Percentiles rank a stretch among this genome's conserved stretches.
phyloP scores from a whole-genome alignment of 2,888 invertebrate genomes.

The Amblyjoppa proteus region DNA sequence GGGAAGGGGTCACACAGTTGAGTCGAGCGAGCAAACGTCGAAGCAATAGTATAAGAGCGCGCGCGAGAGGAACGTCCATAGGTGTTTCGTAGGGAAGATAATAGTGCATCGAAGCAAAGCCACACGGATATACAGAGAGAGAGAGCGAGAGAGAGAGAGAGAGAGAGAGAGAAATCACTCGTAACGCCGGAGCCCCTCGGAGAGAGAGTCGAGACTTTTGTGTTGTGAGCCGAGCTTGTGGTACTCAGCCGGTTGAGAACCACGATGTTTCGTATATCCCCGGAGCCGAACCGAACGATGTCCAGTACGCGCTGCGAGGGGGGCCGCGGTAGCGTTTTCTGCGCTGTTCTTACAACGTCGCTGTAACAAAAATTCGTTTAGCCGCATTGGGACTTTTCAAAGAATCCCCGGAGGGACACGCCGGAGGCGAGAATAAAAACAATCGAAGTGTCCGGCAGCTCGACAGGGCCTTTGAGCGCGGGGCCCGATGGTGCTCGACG shows the following conservation, averaged over 20 bases:
- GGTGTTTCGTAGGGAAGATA: conserved; percentile 24
- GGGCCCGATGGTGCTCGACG: conserved; percentile 43
- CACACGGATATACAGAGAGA: conserved; percentile 9
- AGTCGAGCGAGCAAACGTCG: background rate
- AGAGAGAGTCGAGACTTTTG: conserved; percentile 4
- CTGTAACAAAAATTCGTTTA: conserved; percentile 2
- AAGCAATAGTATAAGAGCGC: conserved; percentile 12
- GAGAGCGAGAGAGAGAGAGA: too few relatives aligned
- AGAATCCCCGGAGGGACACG: background rate
- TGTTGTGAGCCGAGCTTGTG: background rate
- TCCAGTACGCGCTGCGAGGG: conserved; percentile 75
- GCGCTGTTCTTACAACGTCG: conserved; percentile 57
- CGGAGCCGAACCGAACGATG: conserved; percentile 76
- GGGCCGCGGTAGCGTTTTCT: conserved; percentile 73
- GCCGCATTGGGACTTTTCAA: background rate
- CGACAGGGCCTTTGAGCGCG: background rate
- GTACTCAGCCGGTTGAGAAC: conserved; percentile 75
- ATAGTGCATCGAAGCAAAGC: conserved; percentile 13
- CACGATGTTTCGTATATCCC: conserved; percentile 73
- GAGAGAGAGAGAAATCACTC: background rate
- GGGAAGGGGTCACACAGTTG: conserved; percentile 16
- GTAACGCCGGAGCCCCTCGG: background rate
- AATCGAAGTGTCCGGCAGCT: conserved; percentile 6
- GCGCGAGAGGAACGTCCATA: background rate
- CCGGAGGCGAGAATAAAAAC: conserved; percentile 39